phyloP scores from a whole-genome alignment of 2,113 vertebrate species.

The Thryonomys swinderianus region DNA sequence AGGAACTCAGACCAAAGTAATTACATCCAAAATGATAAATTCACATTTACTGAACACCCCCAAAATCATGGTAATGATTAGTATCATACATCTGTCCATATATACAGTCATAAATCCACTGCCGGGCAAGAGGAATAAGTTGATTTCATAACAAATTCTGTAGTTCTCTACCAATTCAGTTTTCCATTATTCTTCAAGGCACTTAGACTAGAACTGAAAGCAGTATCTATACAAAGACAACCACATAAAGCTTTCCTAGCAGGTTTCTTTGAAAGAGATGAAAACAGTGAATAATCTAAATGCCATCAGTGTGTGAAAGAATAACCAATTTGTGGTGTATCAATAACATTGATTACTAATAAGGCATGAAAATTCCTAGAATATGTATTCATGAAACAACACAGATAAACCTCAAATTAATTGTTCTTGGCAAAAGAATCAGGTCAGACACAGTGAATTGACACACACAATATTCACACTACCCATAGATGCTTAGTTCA shows the following conservation, averaged over 20 bases:
- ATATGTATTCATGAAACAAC: background rate
- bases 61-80: background rate
- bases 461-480: background rate
- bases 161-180: background rate
- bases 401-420: background rate
- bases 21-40: background rate
- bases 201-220: background rate
- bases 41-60: background rate
- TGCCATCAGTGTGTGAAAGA: background rate
- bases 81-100: background rate
- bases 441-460: background rate
- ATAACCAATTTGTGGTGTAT: background rate
- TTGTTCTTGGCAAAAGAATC: background rate
- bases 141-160: background rate
- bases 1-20: background rate
- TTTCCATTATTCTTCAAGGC: background rate
- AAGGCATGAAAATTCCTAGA: background rate
- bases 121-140: background rate
- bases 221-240: background rate
- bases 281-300: background rate
- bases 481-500: too few species aligned
- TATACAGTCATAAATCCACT: background rate
- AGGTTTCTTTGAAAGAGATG: background rate
- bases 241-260: rapidly evolving
- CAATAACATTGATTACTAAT: background rate